Conservation (phyloP, 1,140 invertebrate genomes). For the Ectropis grisescens region DNA sequence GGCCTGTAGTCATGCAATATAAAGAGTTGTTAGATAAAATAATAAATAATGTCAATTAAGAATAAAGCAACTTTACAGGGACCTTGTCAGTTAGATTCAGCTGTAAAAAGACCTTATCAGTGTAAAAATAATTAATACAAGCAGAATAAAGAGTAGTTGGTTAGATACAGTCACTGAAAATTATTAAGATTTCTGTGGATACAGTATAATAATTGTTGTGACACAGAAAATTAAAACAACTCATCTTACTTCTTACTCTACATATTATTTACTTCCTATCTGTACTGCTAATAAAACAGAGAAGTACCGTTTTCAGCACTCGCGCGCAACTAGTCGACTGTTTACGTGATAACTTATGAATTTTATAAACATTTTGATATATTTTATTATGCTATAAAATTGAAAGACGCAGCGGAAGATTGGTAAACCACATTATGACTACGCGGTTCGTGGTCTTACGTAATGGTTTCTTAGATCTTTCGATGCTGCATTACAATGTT, state of each 20-base stretch:
- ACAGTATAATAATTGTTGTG: not conserved
- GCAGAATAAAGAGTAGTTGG: too few relatives aligned
- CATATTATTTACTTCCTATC: not conserved
- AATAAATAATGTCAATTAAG: too few relatives aligned
- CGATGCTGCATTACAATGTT: not conserved
- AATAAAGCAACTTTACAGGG: too few relatives aligned
- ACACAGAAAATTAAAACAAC: too few relatives aligned
- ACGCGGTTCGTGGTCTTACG: not conserved
- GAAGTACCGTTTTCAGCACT: not conserved
- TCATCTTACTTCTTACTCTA: not conserved
- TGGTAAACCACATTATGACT: slow-evolving; percentile 4
- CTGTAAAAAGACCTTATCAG: too few relatives aligned
- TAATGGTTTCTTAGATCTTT: not conserved
- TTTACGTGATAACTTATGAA: slow-evolving; percentile 60
- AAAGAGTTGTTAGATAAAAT: too few relatives aligned
- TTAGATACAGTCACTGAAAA: not conserved
- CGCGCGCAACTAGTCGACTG: slow-evolving; percentile 17
- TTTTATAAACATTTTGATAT: slow-evolving; percentile 53
- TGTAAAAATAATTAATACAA: too few relatives aligned
- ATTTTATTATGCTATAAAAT: slow-evolving; percentile 56
- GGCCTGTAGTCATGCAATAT: too few relatives aligned
- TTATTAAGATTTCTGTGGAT: not conserved
- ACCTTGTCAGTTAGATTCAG: too few relatives aligned
- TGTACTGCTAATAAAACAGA: not conserved
- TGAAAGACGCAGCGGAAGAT: slow-evolving; percentile 21